Evolutionary conservation across 2,797 vertebrate genomes (phyloP).

Genomic region (Zalophus californianus): DNA sequence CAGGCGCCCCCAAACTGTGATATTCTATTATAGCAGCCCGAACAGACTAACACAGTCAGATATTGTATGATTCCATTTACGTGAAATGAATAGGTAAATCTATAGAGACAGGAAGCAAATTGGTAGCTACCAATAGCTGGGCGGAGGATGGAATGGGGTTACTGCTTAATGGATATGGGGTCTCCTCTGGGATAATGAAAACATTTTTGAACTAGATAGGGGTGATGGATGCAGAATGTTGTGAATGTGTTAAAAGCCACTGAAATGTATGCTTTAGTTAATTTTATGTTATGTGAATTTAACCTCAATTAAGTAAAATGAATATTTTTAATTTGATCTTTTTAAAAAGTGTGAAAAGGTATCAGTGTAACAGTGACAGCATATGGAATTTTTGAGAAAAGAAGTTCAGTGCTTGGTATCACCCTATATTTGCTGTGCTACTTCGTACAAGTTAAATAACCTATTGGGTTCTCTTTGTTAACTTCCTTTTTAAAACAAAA

Average conservation of each 20-base stretch:
- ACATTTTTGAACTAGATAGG: not conserved
- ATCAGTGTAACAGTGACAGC: not conserved
- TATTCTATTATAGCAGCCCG: not conserved
- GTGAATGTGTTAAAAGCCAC: not conserved
- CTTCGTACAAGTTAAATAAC: not conserved
- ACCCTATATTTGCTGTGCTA: not conserved
- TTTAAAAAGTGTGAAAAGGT: not conserved
- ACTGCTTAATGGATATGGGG: not conserved
- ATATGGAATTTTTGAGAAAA: not conserved
- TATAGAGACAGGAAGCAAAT: not conserved
- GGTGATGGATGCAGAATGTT: not conserved
- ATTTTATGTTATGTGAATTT: conserved; percentile 40
- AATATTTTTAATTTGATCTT: conserved; percentile 29
- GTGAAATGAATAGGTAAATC: not conserved
- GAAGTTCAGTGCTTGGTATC: not conserved
- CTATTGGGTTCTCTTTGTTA: not conserved
- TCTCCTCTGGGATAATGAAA: not conserved
- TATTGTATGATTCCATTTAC: not conserved
- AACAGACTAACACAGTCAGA: not conserved
- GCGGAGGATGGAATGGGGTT: not conserved
- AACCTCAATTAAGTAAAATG: conserved; percentile 27
- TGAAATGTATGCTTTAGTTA: not conserved
- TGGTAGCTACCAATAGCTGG: not conserved
- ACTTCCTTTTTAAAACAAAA: conserved; percentile 7
- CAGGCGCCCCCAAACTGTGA: too few species aligned